Base-by-base conservation (phyloP, 2,888 invertebrate genomes). In the Rhimphoctona megacephalus region DNA sequence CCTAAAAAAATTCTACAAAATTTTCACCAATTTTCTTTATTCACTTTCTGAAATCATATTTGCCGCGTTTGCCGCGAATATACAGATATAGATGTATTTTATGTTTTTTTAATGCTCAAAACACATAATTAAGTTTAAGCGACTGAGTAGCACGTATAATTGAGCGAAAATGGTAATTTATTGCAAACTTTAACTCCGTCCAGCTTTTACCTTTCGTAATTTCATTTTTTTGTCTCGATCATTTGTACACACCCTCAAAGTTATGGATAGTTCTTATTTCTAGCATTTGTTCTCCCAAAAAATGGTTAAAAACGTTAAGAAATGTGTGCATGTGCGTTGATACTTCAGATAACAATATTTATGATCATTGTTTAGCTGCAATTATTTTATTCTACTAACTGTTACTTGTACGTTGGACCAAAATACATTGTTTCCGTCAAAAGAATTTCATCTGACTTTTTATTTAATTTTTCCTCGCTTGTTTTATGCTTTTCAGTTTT, bases 81-180 rank as follows among this genome's bases (percentile, higher is more conserved):
- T 72, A 57, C 52, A 8, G 73, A 70, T 66, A 57, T 64, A 77
- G 81, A 72, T 67, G 14, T 67, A 81, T 77, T 33, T 80, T 77
- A 79, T 77, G 33, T 81, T 66, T 81, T 33, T 83, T 83, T 46
- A 70, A 86, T 69, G 87, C 82, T 85, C 80, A 70, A 76, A 83
- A 76, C 67, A 83, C 73, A 67, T 85, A 80, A 85, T 83, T 87
- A 83, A 80, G 83, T 69, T 88, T 86, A 88, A 90, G 91, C 90
- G 93, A 93, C 93, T 93, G 93, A 93, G 88, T 92, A 93, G 91
- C 90, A 89, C 91, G 90, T 91, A 91, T 89, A 89, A 66, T 70
- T 81, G 81, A 86, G 86, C 76, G 79, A 87, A 88, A 86, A 90
- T 86, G 89, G 87, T 92, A 86, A 92, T 92, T 92, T 92, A 92